A percentile compares a stretch with the other conserved stretches of the same genome.
Conservation (phyloP, 2,888 invertebrate species). For the Bellardia pandia region DNA sequence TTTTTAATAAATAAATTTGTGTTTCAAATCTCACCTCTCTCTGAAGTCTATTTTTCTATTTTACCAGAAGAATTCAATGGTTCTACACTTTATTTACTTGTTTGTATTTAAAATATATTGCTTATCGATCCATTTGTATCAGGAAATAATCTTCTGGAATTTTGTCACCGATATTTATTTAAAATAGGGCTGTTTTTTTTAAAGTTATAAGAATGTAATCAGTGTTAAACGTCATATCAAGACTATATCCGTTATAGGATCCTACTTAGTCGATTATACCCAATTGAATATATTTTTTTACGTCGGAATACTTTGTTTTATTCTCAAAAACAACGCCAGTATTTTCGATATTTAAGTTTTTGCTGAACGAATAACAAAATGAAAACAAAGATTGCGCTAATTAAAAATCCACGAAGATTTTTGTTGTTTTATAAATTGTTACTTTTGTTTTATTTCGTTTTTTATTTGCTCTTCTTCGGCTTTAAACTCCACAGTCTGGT, state of each 20-base stretch:
- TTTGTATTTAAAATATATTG: too few species aligned
- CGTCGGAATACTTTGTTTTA: slow-evolving; percentile 62
- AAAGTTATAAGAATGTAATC: too few species aligned
- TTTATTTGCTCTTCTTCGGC: slow-evolving; percentile 32
- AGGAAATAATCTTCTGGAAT: too few species aligned
- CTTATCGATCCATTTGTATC: too few species aligned
- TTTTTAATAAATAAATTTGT: too few species aligned
- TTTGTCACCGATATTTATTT: neutral
- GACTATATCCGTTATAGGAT: neutral
- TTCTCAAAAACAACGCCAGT: slow-evolving; percentile 50
- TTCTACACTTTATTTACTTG: too few species aligned
- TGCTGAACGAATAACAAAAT: slow-evolving; percentile 79
- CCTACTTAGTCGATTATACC: neutral
- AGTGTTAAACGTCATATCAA: too few species aligned
- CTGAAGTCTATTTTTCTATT: too few species aligned
- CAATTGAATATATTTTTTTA: slow-evolving; percentile 1
- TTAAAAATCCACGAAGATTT: slow-evolving; percentile 82
- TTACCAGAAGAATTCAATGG: too few species aligned
- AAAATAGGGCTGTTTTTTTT: neutral
- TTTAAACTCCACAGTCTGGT: slow-evolving; percentile 67
- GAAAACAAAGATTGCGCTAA: slow-evolving; percentile 84
- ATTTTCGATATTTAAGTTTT: slow-evolving; percentile 20
- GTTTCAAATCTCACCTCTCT: too few species aligned
- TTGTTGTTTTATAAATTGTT: slow-evolving; percentile 63
- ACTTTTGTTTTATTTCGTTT: slow-evolving; percentile 50